Evolutionary conservation across 2,797 vertebrate genomes (phyloP).

Genomic region (Lagodon rhomboides): DNA sequence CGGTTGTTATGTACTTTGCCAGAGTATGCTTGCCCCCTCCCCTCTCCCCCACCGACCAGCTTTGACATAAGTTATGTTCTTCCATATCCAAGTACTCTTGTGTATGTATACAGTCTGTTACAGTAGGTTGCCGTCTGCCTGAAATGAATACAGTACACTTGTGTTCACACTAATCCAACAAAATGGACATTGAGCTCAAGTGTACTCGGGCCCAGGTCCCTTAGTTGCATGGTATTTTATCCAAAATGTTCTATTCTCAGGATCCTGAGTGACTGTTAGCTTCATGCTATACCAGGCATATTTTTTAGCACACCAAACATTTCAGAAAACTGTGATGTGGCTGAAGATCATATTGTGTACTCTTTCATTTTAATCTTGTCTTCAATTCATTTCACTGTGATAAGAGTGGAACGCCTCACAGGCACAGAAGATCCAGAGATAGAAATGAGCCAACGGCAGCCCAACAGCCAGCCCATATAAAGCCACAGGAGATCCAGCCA

Average conservation of each 20-base stretch:
- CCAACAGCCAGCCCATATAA: conserved; percentile 59
- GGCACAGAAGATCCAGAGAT: conserved; percentile 73
- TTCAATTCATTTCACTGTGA: conserved; percentile 81
- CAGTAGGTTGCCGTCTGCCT: too few relatives aligned
- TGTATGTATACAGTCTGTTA: too few relatives aligned
- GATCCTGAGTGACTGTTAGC: neutral
- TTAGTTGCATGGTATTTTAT: neutral
- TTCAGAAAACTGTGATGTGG: conserved; percentile 31
- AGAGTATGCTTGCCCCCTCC: too few relatives aligned
- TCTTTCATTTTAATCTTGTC: conserved; percentile 77
- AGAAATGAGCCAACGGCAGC: conserved; percentile 55
- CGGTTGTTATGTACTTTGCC: too few relatives aligned
- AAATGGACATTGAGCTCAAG: too few relatives aligned
- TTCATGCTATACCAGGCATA: neutral
- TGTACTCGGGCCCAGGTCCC: too few relatives aligned
- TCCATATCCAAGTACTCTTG: too few relatives aligned
- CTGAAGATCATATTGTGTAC: conserved; percentile 61
- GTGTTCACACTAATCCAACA: too few relatives aligned
- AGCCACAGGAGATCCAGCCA: conserved; percentile 56
- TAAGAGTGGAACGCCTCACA: conserved; percentile 74
- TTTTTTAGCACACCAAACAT: conserved; percentile 26
- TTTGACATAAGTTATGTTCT: too few relatives aligned
- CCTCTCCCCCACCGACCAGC: too few relatives aligned
- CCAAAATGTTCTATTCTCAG: neutral
- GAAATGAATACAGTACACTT: too few relatives aligned